Conservation (phyloP, 2,797 vertebrate species). For the Mormyrus hasselquistii region DNA sequence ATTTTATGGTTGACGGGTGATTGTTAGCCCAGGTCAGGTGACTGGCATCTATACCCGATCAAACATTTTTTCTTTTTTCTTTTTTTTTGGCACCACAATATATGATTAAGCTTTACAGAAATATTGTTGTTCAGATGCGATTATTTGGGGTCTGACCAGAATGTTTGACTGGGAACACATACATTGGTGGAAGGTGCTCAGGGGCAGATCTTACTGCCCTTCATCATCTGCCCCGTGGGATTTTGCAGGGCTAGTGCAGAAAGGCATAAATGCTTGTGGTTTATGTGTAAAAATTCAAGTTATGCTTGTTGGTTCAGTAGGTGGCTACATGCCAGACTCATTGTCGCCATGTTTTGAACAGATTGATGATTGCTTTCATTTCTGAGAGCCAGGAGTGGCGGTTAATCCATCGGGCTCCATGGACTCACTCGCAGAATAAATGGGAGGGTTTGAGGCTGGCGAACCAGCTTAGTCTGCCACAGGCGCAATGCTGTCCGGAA, state of each 20-base stretch:
- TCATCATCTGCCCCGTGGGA: background rate
- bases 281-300: background rate
- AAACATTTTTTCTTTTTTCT: background rate
- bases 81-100: background rate
- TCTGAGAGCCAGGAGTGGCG: background rate
- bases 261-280: background rate
- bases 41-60: background rate
- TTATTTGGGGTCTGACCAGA: background rate
- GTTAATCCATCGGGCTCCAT: background rate
- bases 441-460: conserved; percentile 23
- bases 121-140: background rate
- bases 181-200: background rate
- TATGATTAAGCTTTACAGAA: background rate
- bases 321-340: background rate
- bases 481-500: background rate
- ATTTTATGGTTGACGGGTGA: background rate
- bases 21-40: background rate
- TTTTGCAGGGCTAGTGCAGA: background rate
- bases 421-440: background rate
- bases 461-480: background rate
- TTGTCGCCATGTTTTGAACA: background rate
- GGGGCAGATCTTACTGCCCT: background rate
- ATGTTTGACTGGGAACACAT: background rate
- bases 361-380: background rate
- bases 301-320: background rate